These are phyloP conservation scores for Pseudorasbora parva DNA, from an alignment of 2,113 vertebrate genomes.

Conservation along the genomic window DNA sequence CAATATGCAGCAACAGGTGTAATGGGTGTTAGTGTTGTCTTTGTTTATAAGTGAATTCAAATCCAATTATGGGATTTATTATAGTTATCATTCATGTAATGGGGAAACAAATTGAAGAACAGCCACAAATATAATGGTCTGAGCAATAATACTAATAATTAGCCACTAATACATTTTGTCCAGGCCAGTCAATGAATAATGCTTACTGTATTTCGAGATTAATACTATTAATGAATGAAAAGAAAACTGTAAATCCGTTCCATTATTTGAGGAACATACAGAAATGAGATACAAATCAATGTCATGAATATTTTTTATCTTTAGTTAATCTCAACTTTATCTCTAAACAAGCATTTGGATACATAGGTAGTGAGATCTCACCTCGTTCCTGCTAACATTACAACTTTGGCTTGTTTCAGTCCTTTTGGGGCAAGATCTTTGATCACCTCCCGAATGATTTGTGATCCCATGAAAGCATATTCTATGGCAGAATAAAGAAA, in stretches of 20 bases:
- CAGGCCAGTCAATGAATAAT: neutral
- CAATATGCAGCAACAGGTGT: conserved; percentile 39
- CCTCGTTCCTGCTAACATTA: conserved; percentile 83
- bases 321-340: too few relatives aligned
- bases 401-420: conserved; percentile 81
- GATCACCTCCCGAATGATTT: conserved; percentile 83
- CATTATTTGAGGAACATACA: neutral
- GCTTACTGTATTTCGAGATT: neutral
- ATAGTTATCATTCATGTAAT: neutral
- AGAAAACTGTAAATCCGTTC: neutral
- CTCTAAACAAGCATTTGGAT: neutral
- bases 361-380: conserved; percentile 58
- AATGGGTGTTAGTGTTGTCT: conserved; percentile 10
- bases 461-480: conserved; percentile 82
- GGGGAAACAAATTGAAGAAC: neutral
- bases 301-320: too few relatives aligned
- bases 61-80: neutral
- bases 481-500: conserved; percentile 65
- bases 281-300: neutral
- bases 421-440: conserved; percentile 82
- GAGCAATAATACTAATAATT: neutral
- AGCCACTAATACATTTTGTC: too few relatives aligned
- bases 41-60: conserved; percentile 1
- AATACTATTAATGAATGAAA: neutral
- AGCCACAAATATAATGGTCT: too few relatives aligned